These are phyloP conservation scores for Entomobrya multifasciata DNA, from an alignment of 2,888 invertebrate genomes.

Conservation along the genomic window DNA sequence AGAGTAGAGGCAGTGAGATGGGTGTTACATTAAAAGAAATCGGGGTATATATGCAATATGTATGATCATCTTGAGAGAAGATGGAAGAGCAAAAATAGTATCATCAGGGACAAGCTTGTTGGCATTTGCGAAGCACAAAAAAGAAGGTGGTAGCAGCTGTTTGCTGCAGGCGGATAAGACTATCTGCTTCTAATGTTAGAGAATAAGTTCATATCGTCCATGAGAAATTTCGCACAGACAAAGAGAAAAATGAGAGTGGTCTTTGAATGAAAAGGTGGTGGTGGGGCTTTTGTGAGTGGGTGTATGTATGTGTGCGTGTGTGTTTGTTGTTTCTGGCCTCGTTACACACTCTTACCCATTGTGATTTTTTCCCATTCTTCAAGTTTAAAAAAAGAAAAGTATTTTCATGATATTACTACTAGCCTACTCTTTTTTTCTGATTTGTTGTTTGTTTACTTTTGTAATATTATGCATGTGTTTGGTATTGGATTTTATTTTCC, in stretches of 20 bases:
- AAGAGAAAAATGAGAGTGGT: background rate
- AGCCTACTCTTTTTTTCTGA: constrained; percentile 29
- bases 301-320: too few species aligned
- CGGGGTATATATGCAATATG: constrained; percentile 4
- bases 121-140: constrained; percentile 42
- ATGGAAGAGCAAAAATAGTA: background rate
- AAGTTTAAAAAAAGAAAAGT: too few species aligned
- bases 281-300: constrained; percentile 36
- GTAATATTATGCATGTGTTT: constrained; percentile 23
- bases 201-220: constrained; percentile 38
- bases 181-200: constrained; percentile 30
- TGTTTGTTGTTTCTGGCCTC: constrained; percentile 32
- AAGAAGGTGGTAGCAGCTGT: constrained; percentile 62
- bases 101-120: constrained; percentile 37
- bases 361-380: constrained; percentile 39
- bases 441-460: background rate
- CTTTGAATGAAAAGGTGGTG: constrained; percentile 18
- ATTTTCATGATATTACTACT: background rate
- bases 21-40: too few species aligned
- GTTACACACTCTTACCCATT: background rate
- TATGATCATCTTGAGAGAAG: constrained; percentile 6
- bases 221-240: constrained; percentile 33
- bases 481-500: constrained; percentile 52
- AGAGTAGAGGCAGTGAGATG: too few species aligned
- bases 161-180: constrained; percentile 52